Base-by-base conservation (phyloP, 2,797 vertebrate genomes). In the Parauchenoglanis punctatus region DNA sequence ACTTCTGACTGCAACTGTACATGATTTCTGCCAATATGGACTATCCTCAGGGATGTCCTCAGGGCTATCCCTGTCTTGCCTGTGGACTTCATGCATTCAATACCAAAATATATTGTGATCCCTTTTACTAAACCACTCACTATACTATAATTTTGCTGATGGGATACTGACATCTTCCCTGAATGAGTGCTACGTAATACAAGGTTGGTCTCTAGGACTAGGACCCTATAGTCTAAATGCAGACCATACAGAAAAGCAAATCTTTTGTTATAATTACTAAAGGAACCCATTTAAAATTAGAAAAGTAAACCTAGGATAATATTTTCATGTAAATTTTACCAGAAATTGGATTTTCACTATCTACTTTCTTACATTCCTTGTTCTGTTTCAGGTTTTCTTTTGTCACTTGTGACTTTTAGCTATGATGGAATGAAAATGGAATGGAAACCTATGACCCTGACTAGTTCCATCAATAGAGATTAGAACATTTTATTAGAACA, bases 41-140 rank as follows among this genome's bases (percentile, higher is more conserved):
- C n/a, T 13, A 65, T n/a, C 63, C 3, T 91, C 70, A 49, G 40
- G 20, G 87, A 20, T 31, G 35, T 88, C 23, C 65, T 18, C 44
- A 80, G 63, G 84, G 72, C 73, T 73, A 67, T 81, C 25, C 61
- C 63, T 28, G 17, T 81, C 61, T 80, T 85, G 77, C 68, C 65
- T 75, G 82, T 77, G 75, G 61, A 58, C 28, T 49, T 13, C 68
- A 83, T 81, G 87, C 40, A 56, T 75, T 23, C 52, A 81, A 49
- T 76, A 61, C 68, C 80, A 63, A 49, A 81, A 73, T 44, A 58
- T 56, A 59, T 59, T 76, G 59, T 76, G 81, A 81, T 59, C 84
- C 86, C 65, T 84, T 76, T 17, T 52, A 28, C 52, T 54, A 25
- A 83, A 46, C 1, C 56, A 63, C 18, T 23, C 25, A 59, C 31